Conservation (phyloP, 2,113 vertebrate species). For the Pterocles gutturalis region DNA sequence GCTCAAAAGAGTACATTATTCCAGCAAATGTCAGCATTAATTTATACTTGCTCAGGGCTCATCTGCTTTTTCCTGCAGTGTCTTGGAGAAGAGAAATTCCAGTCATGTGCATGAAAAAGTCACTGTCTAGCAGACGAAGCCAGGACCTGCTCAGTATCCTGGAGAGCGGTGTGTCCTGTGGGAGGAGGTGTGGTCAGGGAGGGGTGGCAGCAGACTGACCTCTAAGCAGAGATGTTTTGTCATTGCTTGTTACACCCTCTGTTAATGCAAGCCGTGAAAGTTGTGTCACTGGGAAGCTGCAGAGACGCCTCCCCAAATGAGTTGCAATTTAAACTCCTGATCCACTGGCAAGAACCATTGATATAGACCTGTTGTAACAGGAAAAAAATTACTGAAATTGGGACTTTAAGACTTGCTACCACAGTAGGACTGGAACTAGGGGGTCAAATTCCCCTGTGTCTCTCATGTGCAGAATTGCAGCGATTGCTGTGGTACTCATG, state of each 20-base stretch:
- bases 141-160: neutral
- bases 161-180: accelerated
- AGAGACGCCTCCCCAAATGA: neutral
- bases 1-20: constrained; percentile 33
- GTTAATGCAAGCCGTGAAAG: neutral
- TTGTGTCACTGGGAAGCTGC: neutral
- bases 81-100: neutral
- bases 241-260: neutral
- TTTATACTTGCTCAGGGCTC: constrained; percentile 36
- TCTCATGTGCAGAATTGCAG: neutral
- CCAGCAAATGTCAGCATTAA: constrained; percentile 54
- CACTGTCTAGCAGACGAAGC: neutral
- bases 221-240: neutral
- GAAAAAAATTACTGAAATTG: neutral
- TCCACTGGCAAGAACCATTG: neutral
- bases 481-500: neutral
- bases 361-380: neutral
- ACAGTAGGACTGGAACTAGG: neutral
- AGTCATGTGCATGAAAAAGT: neutral
- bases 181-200: neutral
- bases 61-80: constrained; percentile 19
- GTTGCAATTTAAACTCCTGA: neutral
- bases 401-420: neutral
- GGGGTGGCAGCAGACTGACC: neutral
- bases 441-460: neutral